phyloP scores from a whole-genome alignment of 2,888 invertebrate species.

The Eudasyphora cyanicolor region DNA sequence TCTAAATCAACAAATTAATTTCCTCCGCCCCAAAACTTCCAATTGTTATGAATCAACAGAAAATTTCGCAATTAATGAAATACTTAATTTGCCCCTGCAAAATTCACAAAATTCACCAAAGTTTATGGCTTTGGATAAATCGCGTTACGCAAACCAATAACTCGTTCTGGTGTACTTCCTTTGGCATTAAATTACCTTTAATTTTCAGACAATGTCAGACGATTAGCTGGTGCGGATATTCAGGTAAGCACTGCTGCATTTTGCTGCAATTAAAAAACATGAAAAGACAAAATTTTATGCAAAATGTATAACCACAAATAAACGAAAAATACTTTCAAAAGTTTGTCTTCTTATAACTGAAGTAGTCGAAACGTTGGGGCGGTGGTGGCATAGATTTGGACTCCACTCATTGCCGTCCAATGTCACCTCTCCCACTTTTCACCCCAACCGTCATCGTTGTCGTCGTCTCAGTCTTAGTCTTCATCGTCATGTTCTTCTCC shows the following conservation, averaged over 20 bases:
- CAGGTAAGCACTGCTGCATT: conserved; percentile 58
- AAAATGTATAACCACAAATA: conserved; percentile 27
- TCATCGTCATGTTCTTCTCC: conserved; percentile 49
- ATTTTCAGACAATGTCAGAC: conserved; percentile 60
- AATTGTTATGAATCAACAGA: no score
- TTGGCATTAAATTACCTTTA: conserved; percentile 54
- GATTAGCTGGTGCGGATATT: conserved; percentile 51
- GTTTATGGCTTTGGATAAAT: background rate
- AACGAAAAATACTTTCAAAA: conserved; percentile 52
- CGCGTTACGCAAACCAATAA: conserved; percentile 13
- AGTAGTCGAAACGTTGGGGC: conserved; percentile 47
- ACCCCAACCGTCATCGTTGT: background rate
- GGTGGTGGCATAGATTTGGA: background rate
- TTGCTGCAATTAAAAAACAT: conserved; percentile 63
- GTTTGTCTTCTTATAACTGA: conserved; percentile 50
- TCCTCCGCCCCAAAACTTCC: no score
- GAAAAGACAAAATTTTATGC: conserved; percentile 44
- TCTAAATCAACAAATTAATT: no score
- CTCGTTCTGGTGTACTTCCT: background rate
- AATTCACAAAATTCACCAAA: background rate
- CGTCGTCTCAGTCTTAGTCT: background rate
- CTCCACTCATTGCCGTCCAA: background rate
- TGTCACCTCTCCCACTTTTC: background rate
- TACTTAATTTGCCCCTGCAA: conserved; percentile 1
- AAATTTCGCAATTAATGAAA: background rate